These are phyloP conservation scores for Axea sp. DNA, from an alignment of 2,888 invertebrate genomes.

Conservation along the genomic window DNA sequence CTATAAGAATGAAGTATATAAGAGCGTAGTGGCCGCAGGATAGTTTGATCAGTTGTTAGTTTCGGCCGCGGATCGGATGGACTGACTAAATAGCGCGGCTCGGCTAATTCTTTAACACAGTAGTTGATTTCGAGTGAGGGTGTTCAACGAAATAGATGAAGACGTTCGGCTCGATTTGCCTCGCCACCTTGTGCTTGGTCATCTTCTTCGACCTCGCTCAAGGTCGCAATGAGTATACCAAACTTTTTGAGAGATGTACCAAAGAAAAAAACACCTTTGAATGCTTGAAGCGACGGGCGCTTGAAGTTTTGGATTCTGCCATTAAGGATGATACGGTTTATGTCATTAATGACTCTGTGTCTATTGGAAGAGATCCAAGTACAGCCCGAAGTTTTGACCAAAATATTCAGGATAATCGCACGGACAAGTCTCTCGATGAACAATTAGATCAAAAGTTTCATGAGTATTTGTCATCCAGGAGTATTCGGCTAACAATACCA, in stretches of 20 bases:
- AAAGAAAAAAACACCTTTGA: constrained; percentile 76
- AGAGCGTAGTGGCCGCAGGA: constrained; percentile 60
- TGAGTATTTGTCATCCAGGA: constrained; percentile 75
- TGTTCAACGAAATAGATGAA: constrained; percentile 60
- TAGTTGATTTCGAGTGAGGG: constrained; percentile 42
- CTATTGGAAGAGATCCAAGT: constrained; percentile 71
- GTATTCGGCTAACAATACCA: constrained; percentile 76
- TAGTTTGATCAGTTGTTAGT: constrained; percentile 66
- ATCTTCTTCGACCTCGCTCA: constrained; percentile 57
- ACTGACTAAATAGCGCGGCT: constrained; percentile 46
- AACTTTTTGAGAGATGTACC: constrained; percentile 74
- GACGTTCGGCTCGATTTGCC: constrained; percentile 59
- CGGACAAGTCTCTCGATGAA: constrained; percentile 72
- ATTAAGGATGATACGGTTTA: constrained; percentile 75
- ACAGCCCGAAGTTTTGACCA: constrained; percentile 58
- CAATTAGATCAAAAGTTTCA: constrained; percentile 75
- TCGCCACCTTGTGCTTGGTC: constrained; percentile 61
- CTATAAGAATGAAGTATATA: constrained; percentile 68
- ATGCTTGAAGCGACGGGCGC: constrained; percentile 74
- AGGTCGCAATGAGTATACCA: constrained; percentile 70
- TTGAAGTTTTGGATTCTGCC: constrained; percentile 75
- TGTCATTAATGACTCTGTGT: constrained; percentile 74
- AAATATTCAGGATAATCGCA: constrained; percentile 63
- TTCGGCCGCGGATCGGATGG: constrained; percentile 62
- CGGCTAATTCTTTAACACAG: constrained; percentile 4